These are phyloP conservation scores for Acromyrmex charruanus DNA, from an alignment of 1,140 invertebrate species.

Conservation along the genomic window DNA sequence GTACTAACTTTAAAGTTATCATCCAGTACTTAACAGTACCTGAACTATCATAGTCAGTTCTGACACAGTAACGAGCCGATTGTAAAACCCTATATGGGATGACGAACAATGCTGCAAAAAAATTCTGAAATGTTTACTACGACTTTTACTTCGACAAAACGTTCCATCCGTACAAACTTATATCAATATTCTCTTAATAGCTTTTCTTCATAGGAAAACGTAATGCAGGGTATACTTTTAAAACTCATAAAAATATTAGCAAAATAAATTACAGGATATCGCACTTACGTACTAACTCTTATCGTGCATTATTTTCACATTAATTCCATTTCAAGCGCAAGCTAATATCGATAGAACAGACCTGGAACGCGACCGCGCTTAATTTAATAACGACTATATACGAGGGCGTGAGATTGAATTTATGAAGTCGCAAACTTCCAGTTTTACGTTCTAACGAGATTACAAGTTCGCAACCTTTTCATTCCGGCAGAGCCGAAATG, in stretches of 20 bases:
- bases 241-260: slow-evolving; percentile 21
- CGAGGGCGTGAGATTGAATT: slow-evolving; percentile 58
- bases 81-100: too few species aligned
- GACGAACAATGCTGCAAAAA: too few species aligned
- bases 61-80: too few species aligned
- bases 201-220: background rate
- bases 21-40: too few species aligned
- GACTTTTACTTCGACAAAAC: too few species aligned
- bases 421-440: slow-evolving; percentile 60
- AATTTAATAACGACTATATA: slow-evolving; percentile 62
- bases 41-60: too few species aligned
- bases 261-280: background rate
- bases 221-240: background rate
- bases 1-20: too few species aligned
- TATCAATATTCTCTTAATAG: background rate
- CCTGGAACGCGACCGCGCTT: slow-evolving; percentile 47
- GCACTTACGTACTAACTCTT: slow-evolving; percentile 28
- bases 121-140: too few species aligned
- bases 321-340: slow-evolving; percentile 38
- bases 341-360: slow-evolving; percentile 60
- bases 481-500: slow-evolving; percentile 30
- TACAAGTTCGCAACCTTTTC: slow-evolving; percentile 57
- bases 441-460: slow-evolving; percentile 60
- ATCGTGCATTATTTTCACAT: slow-evolving; percentile 34
- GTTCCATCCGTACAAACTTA: background rate